Percentiles rank a stretch among this genome's conserved stretches.
Evolutionary conservation across 2,113 vertebrate genomes (phyloP).

Genomic region (Pao palembangensis): DNA sequence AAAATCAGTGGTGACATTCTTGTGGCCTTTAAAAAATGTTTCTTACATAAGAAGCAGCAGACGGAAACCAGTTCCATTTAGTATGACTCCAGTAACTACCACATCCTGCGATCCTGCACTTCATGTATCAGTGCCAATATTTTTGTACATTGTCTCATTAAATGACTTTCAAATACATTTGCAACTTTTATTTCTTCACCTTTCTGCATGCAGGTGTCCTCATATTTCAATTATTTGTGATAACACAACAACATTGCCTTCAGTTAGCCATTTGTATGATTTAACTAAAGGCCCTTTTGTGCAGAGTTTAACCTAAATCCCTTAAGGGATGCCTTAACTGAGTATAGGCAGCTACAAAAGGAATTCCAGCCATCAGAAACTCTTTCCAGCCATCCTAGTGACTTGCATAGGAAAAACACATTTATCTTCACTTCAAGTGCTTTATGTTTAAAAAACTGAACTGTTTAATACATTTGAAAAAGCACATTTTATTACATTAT

Average conservation of each 20-base stretch:
- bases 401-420: conserved; percentile 59
- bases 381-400: conserved; percentile 51
- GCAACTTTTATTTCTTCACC: conserved; percentile 23
- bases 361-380: background rate
- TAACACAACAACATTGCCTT: too few species aligned
- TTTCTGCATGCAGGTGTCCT: background rate
- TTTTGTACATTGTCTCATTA: conserved; percentile 78
- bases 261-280: too few species aligned
- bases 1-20: conserved; percentile 15
- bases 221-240: too few species aligned
- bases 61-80: conserved; percentile 7
- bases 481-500: conserved; percentile 47
- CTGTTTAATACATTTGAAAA: conserved; percentile 49
- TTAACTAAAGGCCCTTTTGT: too few species aligned
- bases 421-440: conserved; percentile 18
- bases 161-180: conserved; percentile 64
- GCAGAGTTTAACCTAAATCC: too few species aligned
- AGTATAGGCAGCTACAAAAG: too few species aligned
- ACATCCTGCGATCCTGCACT: conserved; percentile 30
- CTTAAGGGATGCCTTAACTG: too few species aligned
- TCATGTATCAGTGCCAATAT: conserved; percentile 58
- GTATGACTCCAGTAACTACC: background rate
- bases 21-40: conserved; percentile 16
- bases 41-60: conserved; percentile 6
- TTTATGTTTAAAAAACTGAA: conserved; percentile 45